Base-by-base conservation (phyloP, 2,797 vertebrate species). In the Phoxinus dragarum region DNA sequence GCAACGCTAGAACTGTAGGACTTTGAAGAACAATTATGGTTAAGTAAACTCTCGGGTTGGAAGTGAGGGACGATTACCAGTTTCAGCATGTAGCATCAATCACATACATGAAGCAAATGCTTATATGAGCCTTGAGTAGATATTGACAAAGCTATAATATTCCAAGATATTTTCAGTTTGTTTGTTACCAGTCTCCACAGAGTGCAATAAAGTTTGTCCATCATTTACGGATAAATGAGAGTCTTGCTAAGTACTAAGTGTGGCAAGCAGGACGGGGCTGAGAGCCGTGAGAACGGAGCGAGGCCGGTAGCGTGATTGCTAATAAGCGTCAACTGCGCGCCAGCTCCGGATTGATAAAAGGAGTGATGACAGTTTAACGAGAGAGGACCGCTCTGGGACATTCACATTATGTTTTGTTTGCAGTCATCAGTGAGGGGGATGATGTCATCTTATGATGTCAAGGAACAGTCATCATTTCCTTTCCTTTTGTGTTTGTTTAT, bases 141-240 rank as follows among this genome's bases (percentile, higher is more conserved):
- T 40, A 12, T 23, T 82, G 69, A 82, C 52, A 82, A 42, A 72
- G 68, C 34, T 59, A 72, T 14, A 38, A 61, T 82, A 23, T 34
- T 68, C 31, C 7, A 59, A n/a, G 3, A n/a, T 9, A 59, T 59
- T 27, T 27, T 61, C n/a, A 14, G 2, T n/a, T 59, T 23, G 4
- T 56, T 1, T n/a, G 23, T 59, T 11, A 61, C n/a, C 56, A 2
- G 56, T 12, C 11, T 61, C 56, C 23, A 61, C 9, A 56, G 52
- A 7, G 52, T 54, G 52, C 52, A 54, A 27, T 61, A n/a, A 27
- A 61, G 4, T 61, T 61, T 61, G 23, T 12, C 10, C n/a, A 64
- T 14, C n/a, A 64, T 64, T 64, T 64, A 16, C 27, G 31, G 27
- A 27, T 31, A 16, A 61, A 61, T 61, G 59, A 64, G 12, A 31